phyloP scores from a whole-genome alignment of 2,888 invertebrate genomes.

The Stenodera caucasica region DNA sequence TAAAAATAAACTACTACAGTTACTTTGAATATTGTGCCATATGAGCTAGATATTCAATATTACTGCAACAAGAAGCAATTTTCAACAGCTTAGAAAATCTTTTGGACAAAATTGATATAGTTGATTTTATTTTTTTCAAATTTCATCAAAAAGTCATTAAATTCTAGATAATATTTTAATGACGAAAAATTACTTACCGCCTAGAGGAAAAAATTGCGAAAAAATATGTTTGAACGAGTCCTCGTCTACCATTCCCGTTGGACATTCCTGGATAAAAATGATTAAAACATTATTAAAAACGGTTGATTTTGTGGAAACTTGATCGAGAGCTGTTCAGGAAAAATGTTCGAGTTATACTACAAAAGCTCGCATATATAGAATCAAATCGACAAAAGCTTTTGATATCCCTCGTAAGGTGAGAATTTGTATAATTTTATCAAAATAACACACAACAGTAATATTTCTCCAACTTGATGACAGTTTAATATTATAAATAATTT shows the following conservation, averaged over 20 bases:
- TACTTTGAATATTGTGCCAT: background rate
- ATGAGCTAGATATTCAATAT: background rate
- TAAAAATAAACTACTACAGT: background rate
- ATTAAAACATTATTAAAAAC: conserved; percentile 4
- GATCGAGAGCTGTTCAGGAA: background rate
- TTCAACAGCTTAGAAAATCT: background rate
- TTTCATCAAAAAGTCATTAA: background rate
- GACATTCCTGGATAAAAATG: conserved; percentile 68
- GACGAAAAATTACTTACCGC: conserved; percentile 64
- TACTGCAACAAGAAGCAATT: background rate
- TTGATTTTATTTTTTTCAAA: background rate
- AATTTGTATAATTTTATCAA: background rate
- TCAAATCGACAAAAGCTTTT: conserved; percentile 18
- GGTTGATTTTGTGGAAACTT: background rate
- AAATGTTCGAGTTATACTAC: conserved; percentile 3
- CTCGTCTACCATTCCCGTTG: conserved; percentile 84
- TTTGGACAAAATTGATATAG: background rate
- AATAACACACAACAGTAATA: background rate
- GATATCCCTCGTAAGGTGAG: background rate
- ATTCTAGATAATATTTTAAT: background rate
- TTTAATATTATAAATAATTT: background rate
- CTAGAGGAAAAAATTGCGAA: conserved; percentile 87
- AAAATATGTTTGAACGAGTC: conserved; percentile 87
- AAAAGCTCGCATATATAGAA: conserved; percentile 17
- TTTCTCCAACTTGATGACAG: background rate